Conservation (phyloP, 2,888 invertebrate species). For the Dynastes hyllus region DNA sequence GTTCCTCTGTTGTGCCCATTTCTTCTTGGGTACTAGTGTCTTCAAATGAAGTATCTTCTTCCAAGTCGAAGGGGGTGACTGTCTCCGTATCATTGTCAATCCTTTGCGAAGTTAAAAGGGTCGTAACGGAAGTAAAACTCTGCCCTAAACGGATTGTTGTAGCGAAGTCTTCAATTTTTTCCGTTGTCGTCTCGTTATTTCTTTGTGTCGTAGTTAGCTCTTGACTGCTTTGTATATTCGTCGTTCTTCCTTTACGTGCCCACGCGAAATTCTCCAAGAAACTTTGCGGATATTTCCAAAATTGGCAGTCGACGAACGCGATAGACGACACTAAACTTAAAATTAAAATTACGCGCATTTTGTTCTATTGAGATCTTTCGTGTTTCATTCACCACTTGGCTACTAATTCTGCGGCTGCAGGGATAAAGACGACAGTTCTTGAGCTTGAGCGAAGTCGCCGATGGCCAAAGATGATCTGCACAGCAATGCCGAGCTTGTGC, state of each 20-base stretch:
- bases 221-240: conserved; percentile 50
- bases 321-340: conserved; percentile 62
- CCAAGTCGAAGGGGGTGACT: conserved; percentile 61
- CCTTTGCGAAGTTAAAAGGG: conserved; percentile 61
- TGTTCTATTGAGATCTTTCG: conserved; percentile 34
- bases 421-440: conserved; percentile 57
- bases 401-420: background rate
- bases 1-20: conserved; percentile 71
- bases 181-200: conserved; percentile 21
- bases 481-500: conserved; percentile 66
- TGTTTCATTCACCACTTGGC: conserved; percentile 7
- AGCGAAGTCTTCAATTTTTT: conserved; percentile 28
- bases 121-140: conserved; percentile 73
- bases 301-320: conserved; percentile 64
- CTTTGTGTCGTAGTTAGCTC: conserved; percentile 13
- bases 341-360: conserved; percentile 62
- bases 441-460: conserved; percentile 63
- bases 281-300: conserved; percentile 67
- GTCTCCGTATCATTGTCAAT: conserved; percentile 56
- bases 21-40: conserved; percentile 75
- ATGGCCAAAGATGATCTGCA: conserved; percentile 68
- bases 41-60: conserved; percentile 69
- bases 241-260: conserved; percentile 66
- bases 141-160: conserved; percentile 19
- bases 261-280: conserved; percentile 62